Evolutionary conservation across 2,113 vertebrate genomes (phyloP).

Genomic region (Scomber colias): DNA sequence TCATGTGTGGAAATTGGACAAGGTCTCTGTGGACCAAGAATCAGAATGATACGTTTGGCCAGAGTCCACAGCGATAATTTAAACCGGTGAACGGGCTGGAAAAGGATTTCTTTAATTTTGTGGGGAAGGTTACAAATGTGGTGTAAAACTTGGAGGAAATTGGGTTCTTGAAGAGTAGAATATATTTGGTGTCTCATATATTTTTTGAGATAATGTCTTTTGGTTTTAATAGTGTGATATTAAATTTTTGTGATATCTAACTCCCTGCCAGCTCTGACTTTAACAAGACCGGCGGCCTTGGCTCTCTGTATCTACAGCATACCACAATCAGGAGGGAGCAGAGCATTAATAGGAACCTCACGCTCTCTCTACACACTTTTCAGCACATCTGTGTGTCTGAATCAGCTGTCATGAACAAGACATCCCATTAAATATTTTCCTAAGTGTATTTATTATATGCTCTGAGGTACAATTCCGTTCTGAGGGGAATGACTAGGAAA

Average conservation of each 20-base stretch:
- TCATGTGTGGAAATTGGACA: conserved; percentile 48
- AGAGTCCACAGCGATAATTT: conserved; percentile 47
- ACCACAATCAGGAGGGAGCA: conserved; percentile 38
- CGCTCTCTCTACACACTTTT: conserved; percentile 34
- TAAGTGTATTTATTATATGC: conserved; percentile 1
- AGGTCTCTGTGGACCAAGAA: conserved; percentile 46
- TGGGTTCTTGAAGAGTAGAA: conserved; percentile 27
- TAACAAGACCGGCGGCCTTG: conserved; percentile 56
- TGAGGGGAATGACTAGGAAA: conserved; percentile 17
- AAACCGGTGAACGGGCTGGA: conserved; percentile 63
- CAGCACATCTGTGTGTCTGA: conserved; percentile 39
- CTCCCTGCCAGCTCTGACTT: conserved; percentile 66
- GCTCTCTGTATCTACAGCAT: conserved; percentile 42
- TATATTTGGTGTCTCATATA: conserved; percentile 70
- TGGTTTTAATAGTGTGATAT: conserved; percentile 68
- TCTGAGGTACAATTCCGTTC: conserved; percentile 1
- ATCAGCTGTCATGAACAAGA: conserved; percentile 47
- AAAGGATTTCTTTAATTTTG: conserved; percentile 60
- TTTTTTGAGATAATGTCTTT: conserved; percentile 69
- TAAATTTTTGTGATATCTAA: conserved; percentile 58
- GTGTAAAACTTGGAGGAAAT: conserved; percentile 69
- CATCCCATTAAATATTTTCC: conserved; percentile 16
- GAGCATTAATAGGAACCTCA: conserved; percentile 46
- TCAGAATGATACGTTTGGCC: conserved; percentile 58
- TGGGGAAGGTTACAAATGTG: conserved; percentile 63